A percentile compares a stretch with the other conserved stretches of the same genome.
Evolutionary conservation across 37 sponge, comb jelly and placozoan genomes (phyloP).

Genomic region (Cliona cf. orientalis): DNA sequence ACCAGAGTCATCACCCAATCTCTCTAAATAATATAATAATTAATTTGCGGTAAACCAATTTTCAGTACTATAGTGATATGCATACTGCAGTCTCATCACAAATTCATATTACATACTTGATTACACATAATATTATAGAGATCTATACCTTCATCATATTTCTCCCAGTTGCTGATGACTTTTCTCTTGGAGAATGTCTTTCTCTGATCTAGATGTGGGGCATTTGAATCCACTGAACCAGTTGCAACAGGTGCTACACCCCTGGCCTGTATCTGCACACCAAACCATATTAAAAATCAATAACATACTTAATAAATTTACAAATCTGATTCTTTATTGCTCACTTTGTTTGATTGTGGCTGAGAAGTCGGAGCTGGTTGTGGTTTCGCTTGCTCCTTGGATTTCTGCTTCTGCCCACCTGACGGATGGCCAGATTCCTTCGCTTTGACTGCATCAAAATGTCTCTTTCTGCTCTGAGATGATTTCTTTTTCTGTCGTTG

Average conservation of each 20-base stretch:
- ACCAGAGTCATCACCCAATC: too few species aligned
- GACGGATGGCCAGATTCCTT: neutral
- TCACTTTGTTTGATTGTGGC: neutral
- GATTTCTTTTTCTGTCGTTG: slow-evolving; percentile 54
- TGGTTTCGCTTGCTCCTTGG: neutral
- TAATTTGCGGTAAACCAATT: too few species aligned
- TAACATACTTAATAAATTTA: too few species aligned
- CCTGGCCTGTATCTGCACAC: neutral
- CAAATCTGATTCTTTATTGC: neutral
- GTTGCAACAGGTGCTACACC: neutral
- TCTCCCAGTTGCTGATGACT: slow-evolving; percentile 42
- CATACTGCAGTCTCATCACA: too few species aligned
- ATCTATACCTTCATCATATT: slow-evolving; percentile 21
- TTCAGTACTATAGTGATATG: too few species aligned
- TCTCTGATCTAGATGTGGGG: neutral
- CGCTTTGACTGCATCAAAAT: slow-evolving; percentile 12
- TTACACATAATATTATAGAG: neutral
- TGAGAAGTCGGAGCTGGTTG: neutral
- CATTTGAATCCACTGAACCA: too few species aligned
- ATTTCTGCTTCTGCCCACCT: neutral
- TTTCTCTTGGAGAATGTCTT: slow-evolving; percentile 38
- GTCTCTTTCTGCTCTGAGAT: slow-evolving; percentile 37
- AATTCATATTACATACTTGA: too few species aligned
- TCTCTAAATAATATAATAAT: too few species aligned
- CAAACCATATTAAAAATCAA: neutral